These are phyloP conservation scores for Acromyrmex charruanus DNA, from an alignment of 1,140 invertebrate species.

Conservation along the genomic window DNA sequence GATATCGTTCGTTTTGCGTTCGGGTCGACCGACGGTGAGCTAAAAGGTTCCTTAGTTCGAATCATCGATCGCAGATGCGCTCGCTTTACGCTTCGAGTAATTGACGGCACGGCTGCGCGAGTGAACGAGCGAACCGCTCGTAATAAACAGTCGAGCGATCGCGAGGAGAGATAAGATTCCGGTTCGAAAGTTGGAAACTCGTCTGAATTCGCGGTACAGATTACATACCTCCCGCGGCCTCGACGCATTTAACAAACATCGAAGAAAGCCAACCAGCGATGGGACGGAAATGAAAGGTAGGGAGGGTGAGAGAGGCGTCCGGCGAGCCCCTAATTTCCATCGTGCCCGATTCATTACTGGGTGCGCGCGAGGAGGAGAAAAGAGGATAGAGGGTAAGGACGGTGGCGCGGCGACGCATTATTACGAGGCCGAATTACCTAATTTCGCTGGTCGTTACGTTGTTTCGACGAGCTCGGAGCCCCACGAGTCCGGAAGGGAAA, in stretches of 20 bases:
- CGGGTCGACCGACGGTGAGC: constrained; percentile 45
- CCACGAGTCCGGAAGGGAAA: constrained; percentile 66
- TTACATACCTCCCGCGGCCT: constrained; percentile 58
- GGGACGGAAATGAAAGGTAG: constrained; percentile 30
- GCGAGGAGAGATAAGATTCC: constrained; percentile 56
- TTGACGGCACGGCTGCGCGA: constrained; percentile 55
- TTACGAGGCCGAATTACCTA: constrained; percentile 86
- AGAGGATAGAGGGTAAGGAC: constrained; percentile 65
- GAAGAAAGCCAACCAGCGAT: constrained; percentile 39
- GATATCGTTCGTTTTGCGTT: constrained; percentile 55
- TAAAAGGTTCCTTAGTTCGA: constrained; percentile 36
- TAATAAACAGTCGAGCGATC: constrained; percentile 61
- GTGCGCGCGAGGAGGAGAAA: constrained; percentile 72
- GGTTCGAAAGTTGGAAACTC: constrained; percentile 63
- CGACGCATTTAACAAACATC: constrained; percentile 75
- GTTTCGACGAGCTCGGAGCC: constrained; percentile 81
- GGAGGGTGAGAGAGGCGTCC: constrained; percentile 67
- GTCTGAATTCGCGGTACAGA: constrained; percentile 48
- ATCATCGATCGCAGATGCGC: constrained; percentile 63
- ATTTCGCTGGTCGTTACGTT: constrained; percentile 86
- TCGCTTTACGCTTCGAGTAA: constrained; percentile 64
- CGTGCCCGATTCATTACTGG: constrained; percentile 77
- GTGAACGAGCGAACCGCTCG: constrained; percentile 49
- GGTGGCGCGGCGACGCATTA: constrained; percentile 81
- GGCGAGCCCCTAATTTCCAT: constrained; percentile 77